Base-by-base conservation (phyloP, 2,113 vertebrate genomes). In the Carlito syrichta region DNA sequence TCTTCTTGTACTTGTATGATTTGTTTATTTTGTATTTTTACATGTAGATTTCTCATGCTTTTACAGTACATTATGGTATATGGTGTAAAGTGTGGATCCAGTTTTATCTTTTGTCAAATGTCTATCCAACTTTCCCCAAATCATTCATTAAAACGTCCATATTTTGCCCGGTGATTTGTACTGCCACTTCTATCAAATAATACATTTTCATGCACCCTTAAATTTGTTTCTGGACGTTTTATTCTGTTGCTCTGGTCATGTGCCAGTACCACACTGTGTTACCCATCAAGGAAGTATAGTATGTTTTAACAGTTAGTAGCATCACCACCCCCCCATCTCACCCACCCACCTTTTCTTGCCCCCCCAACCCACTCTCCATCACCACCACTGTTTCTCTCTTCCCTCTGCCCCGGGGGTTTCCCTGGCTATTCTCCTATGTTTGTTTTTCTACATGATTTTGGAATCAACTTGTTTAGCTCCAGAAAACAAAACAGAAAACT, bases 381-480 rank as follows among this genome's bases (percentile, higher is more conserved):
- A n/a, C n/a, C n/a, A n/a, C n/a, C n/a, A 11, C 8, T 63, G 17
- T 17, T 92, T 27, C 54, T 4, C 17, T 40, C 5, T 88, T 30
- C 3, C 38, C 23, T 5, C 40, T 40, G 22, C 23, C 45, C 35
- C n/a, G n/a, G 86, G 54, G 25, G 25, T 48, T 68, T 91, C 32
- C 38, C 82, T n/a, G 77, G 5, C 8, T 60, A 32, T 43, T 60
- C 40, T 35, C 68, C 3, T 50, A 50, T 60, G n/a, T 89, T 89
- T 76, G 52, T 32, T 86, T 97, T 81, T 83, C 35, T 14, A 58
- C 17, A 23, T 82, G 90, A 91, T 43, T 85, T 89, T 81, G 58
- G n/a, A 93, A 91, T 66, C n/a, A 91, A 85, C 25, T 94, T 84
- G 30, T 71, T 90, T 88, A 91, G 30, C 30, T 86, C 45, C 20